A percentile compares a stretch with the other conserved stretches of the same genome.
phyloP scores from a whole-genome alignment of 2,113 vertebrate species.

The Rana temporaria region DNA sequence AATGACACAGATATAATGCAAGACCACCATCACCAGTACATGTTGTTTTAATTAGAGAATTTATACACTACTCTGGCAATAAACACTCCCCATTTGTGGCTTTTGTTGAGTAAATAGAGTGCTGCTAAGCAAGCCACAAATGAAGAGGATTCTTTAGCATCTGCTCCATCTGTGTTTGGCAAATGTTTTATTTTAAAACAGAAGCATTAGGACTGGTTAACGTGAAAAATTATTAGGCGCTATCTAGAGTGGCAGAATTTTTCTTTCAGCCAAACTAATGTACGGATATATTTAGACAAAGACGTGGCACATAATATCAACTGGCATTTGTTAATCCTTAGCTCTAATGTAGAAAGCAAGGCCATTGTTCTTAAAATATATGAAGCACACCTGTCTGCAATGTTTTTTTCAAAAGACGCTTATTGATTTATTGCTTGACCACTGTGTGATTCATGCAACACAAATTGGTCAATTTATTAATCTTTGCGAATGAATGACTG shows the following conservation, averaged over 20 bases:
- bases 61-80: constrained; percentile 22
- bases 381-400: constrained; percentile 1
- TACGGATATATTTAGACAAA: constrained; percentile 19
- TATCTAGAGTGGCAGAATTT: neutral
- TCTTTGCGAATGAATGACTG: no score
- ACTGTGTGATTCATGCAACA: no score
- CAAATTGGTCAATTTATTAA: no score
- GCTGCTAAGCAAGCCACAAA: constrained; percentile 16
- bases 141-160: constrained; percentile 20
- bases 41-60: constrained; percentile 12
- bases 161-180: constrained; percentile 31
- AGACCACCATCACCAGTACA: constrained; percentile 3
- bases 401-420: neutral
- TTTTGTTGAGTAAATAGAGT: constrained; percentile 29
- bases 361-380: neutral
- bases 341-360: constrained; percentile 10
- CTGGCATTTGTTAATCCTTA: constrained; percentile 3
- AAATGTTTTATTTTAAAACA: constrained; percentile 26
- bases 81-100: constrained; percentile 32
- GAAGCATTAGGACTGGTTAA: constrained; percentile 32
- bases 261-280: constrained; percentile 4
- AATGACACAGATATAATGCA: neutral
- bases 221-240: neutral
- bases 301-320: constrained; percentile 2
- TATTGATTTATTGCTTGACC: neutral